These are phyloP conservation scores for Cassiopea andromeda DNA, from an alignment of 30 jellyfish, hydroid and myxozoan species.

Conservation along the genomic window DNA sequence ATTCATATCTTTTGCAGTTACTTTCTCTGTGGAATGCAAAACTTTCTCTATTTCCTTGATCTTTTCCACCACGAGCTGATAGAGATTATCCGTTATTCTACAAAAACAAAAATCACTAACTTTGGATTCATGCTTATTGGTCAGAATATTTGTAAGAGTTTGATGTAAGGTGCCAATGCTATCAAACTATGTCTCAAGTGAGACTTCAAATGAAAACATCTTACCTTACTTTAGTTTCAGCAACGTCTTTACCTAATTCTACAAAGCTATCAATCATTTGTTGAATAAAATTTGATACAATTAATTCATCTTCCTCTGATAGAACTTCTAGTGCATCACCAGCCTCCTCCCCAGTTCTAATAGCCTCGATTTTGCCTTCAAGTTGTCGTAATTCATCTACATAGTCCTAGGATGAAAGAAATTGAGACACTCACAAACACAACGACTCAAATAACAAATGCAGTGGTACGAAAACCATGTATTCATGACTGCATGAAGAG, in stretches of 20 bases:
- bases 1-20: constrained; percentile 32
- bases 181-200: too few species aligned
- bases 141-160: too few species aligned
- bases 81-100: constrained; percentile 40
- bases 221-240: constrained; percentile 49
- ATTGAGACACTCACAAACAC: not conserved
- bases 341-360: constrained; percentile 60
- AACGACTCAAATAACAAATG: too few species aligned
- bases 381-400: constrained; percentile 44
- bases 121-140: too few species aligned
- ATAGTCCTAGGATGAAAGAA: constrained; percentile 17
- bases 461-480: too few species aligned
- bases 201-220: not conserved
- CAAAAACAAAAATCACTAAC: not conserved
- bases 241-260: constrained; percentile 54
- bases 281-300: constrained; percentile 50
- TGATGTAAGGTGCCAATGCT: too few species aligned
- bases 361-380: constrained; percentile 55
- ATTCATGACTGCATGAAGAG: not conserved
- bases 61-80: constrained; percentile 7
- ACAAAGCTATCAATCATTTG: constrained; percentile 39
- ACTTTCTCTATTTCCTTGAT: constrained; percentile 32
- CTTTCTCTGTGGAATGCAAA: constrained; percentile 20
- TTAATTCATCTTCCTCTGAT: constrained; percentile 59
- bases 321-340: constrained; percentile 62